Evolutionary conservation across 2,797 vertebrate genomes (phyloP), one percentile per base, ranked within the genome.

Genomic region (Mastacembelus armatus): DNA sequence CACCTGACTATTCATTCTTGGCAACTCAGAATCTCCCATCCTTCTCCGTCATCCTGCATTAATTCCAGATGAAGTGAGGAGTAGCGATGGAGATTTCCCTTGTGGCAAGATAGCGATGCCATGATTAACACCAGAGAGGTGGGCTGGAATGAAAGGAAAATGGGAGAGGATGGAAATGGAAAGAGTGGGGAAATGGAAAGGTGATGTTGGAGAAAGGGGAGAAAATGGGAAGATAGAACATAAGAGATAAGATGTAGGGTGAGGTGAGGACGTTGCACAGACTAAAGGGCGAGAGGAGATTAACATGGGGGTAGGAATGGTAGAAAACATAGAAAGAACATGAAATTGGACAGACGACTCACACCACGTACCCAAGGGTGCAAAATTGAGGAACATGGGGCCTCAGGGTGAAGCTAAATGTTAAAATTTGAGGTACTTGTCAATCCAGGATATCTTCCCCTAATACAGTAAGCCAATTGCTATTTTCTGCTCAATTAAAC

Each of bases 1-100:
- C 56, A 62, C 50, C 66, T 35, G 48, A 71, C 72, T 71, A 33
- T 57, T 52, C 64, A 40, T 68, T 71, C 62, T 58, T 71, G 54
- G 72, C 69, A 52, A 50, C 69, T 78, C 72, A 56, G 57, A 73
- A 55, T 71, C 74, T 78, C 70, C 70, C 47, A 58, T 75, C 68
- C 78, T 72, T 83, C 52, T 71, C 58, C 50, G 70, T 83, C 85
- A 86, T 70, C 70, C 66, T 67, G 67, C 81, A 92, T 90, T 91
- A 81, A 89, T 89, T 89, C 80, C 65, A 87, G 73, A 85, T 86
- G 86, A 92, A 88, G 82, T 89, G 83, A 78, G 75, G 78, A 84
- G 83, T 70, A 85, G 77, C 55, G 19, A 77, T 68, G 54, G 71
- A 88, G 83, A 89, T 90, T 91, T 86, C 81, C 83, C 90, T 80